phyloP scores from a whole-genome alignment of 2,113 vertebrate genomes.

The Gopherus evgoodei region DNA sequence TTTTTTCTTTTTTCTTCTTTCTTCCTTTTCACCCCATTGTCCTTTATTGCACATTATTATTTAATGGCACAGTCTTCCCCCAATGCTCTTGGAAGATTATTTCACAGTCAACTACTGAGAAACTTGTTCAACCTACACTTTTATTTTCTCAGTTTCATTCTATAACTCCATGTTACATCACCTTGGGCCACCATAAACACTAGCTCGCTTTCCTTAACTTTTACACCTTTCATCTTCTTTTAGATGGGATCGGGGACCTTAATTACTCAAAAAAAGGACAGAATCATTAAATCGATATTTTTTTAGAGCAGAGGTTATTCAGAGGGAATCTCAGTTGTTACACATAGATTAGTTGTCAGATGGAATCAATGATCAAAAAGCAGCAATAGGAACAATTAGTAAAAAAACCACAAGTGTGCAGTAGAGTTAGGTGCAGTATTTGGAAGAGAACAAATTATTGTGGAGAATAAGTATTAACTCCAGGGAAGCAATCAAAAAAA shows the following conservation, averaged over 20 bases:
- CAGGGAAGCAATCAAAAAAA: slow-evolving; percentile 25
- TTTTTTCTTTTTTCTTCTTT: background rate
- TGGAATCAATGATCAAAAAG: background rate
- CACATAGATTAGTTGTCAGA: background rate
- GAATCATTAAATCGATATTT: background rate
- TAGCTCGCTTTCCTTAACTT: background rate
- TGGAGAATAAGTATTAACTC: slow-evolving; percentile 10
- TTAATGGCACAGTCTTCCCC: background rate
- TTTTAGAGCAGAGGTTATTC: background rate
- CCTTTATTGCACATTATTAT: background rate
- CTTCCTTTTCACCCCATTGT: background rate
- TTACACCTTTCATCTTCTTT: background rate
- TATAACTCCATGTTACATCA: background rate
- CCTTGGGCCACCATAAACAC: background rate
- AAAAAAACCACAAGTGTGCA: background rate
- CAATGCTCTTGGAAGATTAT: background rate
- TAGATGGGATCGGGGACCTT: background rate
- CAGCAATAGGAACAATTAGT: background rate
- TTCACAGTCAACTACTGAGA: background rate
- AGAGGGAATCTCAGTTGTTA: background rate
- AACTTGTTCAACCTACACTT: background rate
- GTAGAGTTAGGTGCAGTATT: background rate
- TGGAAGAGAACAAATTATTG: slow-evolving; percentile 34
- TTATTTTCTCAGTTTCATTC: background rate
- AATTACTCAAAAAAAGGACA: background rate